Evolutionary conservation across 2,113 vertebrate species (phyloP), one percentile per base, ranked within the genome.

Genomic region (Esox niger): DNA sequence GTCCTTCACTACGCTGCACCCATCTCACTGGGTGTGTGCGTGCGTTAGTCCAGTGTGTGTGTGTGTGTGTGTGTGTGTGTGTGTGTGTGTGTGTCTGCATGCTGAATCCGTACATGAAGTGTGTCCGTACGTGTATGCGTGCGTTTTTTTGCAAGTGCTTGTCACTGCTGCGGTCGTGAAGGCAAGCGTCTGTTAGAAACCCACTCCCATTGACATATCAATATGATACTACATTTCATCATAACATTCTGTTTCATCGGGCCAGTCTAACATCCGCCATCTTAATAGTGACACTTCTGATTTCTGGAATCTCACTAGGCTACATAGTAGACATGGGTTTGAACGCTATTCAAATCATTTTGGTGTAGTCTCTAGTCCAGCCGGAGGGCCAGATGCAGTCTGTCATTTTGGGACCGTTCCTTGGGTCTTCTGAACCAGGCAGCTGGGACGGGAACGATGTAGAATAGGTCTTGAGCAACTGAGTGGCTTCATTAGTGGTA

Each of bases 1-100:
- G 66, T 78, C 79, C 80, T 63, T 73, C 82, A 82, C 62, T 10
- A 35, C 54, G 56, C 71, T 74, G 71, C 60, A 38, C 59, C 68
- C 70, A 47, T 65, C 76, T 74, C 32, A 64, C 66, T 25, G 61
- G 64, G 32, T 54, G 56, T n/a, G 46, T 38, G 38, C 46, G 43
- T 30, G 35, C 8, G 1, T 33, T 33, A 33, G 32, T 23, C 30
- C n/a, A 54, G 65, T 49, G 7, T 26, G 64, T n/a, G 61, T 31
- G 52, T 66, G 33, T 26, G 26, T 60, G 43, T 15, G 43, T 62
- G 68, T n/a, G 30, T 21, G 60, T 21, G 32, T 23, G 6, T 21
- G 20, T 52, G 46, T 75, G 57, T 60, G 25, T 47, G 66, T 64
- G 63, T 71, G 33, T 20, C 6, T 1, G n/a, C 47, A 38, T 11